These are phyloP conservation scores for Pelmatolapia mariae DNA, from an alignment of 2,113 vertebrate genomes.

Conservation along the genomic window DNA sequence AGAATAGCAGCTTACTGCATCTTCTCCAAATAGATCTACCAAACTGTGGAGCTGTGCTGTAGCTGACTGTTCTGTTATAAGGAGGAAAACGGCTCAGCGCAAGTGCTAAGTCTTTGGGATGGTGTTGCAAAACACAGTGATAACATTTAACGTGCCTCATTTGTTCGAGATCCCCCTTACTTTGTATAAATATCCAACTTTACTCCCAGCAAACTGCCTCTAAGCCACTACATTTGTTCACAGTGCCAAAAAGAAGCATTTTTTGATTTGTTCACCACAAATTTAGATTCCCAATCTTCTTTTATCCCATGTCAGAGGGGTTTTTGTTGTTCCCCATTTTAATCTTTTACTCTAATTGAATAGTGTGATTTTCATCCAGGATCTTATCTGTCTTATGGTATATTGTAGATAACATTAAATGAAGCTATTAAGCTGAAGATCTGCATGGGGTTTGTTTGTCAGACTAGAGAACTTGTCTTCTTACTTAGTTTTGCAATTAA, in stretches of 20 bases:
- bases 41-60: neutral
- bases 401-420: neutral
- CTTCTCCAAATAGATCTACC: neutral
- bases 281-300: neutral
- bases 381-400: neutral
- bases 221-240: neutral
- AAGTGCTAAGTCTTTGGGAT: neutral
- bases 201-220: neutral
- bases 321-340: neutral
- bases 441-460: neutral
- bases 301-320: neutral
- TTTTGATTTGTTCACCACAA: neutral
- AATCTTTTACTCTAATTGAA: neutral
- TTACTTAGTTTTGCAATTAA: neutral
- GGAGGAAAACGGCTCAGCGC: neutral
- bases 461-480: neutral
- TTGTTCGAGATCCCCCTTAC: neutral
- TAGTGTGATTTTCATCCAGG: neutral
- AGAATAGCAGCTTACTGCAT: neutral
- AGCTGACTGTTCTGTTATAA: neutral
- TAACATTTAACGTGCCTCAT: neutral
- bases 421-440: neutral
- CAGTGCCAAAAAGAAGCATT: neutral
- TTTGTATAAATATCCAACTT: neutral
- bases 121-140: neutral